Percentiles rank a stretch among this genome's conserved stretches.
Conservation (phyloP, 2,113 vertebrate species). For the Oryzias woworae region DNA sequence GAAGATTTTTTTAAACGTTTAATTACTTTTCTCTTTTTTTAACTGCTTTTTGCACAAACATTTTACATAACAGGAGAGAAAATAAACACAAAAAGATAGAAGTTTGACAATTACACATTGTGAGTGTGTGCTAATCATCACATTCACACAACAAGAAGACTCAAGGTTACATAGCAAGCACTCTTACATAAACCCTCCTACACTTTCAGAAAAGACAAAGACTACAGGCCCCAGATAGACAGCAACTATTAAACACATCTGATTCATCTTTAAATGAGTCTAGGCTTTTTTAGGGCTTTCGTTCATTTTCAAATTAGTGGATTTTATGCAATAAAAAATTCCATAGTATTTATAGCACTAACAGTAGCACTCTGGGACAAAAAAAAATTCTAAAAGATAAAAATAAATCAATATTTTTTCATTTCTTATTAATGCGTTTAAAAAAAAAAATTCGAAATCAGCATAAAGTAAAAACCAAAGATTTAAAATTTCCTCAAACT, state of each 20-base stretch:
- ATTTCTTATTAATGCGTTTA: too few relatives aligned
- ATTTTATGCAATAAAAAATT: not conserved
- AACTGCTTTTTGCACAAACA: too few relatives aligned
- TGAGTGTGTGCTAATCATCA: not conserved
- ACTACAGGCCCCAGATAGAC: not conserved
- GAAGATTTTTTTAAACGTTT: too few relatives aligned
- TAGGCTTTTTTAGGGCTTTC: not conserved
- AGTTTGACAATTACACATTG: conserved; percentile 16
- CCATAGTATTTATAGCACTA: not conserved
- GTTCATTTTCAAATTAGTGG: not conserved
- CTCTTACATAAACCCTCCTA: conserved; percentile 51
- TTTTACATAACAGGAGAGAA: not conserved
- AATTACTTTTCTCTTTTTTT: too few relatives aligned
- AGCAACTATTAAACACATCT: conserved; percentile 6
- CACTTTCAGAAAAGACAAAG: conserved; percentile 11
- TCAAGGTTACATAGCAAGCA: conserved; percentile 32
- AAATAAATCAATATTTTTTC: too few relatives aligned
- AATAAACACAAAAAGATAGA: not conserved
- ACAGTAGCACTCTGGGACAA: too few relatives aligned
- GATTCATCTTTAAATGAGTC: conserved; percentile 10
- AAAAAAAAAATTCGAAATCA: too few relatives aligned
- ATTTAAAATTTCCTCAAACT: too few relatives aligned
- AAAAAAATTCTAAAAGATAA: too few relatives aligned
- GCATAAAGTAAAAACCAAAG: too few relatives aligned
- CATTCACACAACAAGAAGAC: conserved; percentile 11